These are phyloP conservation scores for Drosophila busckii DNA, from an alignment of 1,140 invertebrate genomes.

Conservation along the genomic window DNA sequence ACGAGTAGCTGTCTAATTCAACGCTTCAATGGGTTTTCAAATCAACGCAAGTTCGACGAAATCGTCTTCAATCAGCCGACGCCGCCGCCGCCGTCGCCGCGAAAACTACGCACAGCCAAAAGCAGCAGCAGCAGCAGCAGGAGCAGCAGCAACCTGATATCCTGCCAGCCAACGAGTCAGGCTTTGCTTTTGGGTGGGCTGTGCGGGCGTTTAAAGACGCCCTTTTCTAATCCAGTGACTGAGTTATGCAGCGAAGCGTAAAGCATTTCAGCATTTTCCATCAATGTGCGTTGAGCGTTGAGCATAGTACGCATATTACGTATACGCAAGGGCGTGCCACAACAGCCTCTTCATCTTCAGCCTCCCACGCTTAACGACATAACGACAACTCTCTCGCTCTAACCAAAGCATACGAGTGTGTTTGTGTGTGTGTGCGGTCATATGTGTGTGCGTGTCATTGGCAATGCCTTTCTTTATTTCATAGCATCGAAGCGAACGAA, in stretches of 20 bases:
- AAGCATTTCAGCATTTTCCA: conserved; percentile 77
- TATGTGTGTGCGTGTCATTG: conserved; percentile 33
- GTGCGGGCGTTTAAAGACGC: conserved; percentile 31
- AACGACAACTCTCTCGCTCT: conserved; percentile 41
- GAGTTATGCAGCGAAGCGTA: conserved; percentile 75
- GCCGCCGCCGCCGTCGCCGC: too few species aligned
- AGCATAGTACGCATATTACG: conserved; percentile 59
- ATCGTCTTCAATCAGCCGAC: conserved; percentile 74
- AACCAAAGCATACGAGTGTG: neutral
- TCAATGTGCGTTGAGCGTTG: conserved; percentile 46
- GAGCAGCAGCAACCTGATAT: conserved; percentile 28
- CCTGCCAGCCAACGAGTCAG: neutral
- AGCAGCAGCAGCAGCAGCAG: conserved; percentile 10
- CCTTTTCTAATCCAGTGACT: conserved; percentile 76
- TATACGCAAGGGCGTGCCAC: conserved; percentile 69
- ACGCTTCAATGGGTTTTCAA: conserved; percentile 73
- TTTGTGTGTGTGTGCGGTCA: conserved; percentile 1
- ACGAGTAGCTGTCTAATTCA: conserved; percentile 69
- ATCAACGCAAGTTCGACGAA: conserved; percentile 72
- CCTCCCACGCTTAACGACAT: conserved; percentile 66
- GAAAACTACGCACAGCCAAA: conserved; percentile 58
- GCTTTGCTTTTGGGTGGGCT: neutral
- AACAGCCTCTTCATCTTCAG: conserved; percentile 75
- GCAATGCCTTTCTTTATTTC: conserved; percentile 47
- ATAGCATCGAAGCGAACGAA: conserved; percentile 21